A percentile compares a stretch with the other conserved stretches of the same genome.
Conservation (phyloP, 2,113 vertebrate genomes). For the Numida meleagris region DNA sequence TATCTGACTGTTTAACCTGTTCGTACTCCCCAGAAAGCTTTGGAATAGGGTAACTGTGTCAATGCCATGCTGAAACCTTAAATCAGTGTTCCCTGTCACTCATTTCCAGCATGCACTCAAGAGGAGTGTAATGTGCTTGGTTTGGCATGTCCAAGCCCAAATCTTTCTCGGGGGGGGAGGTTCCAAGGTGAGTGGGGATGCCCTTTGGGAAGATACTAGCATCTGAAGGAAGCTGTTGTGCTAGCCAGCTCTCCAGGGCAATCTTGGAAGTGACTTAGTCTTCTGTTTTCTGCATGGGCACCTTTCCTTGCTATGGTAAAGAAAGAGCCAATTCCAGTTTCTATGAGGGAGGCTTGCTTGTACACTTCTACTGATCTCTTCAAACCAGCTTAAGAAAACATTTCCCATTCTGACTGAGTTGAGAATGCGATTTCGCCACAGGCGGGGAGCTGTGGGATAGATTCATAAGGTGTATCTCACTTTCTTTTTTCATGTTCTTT, state of each 20-base stretch:
- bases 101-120: not conserved
- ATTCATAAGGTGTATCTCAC: not conserved
- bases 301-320: not conserved
- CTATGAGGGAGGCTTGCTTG: not conserved
- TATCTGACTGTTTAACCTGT: not conserved
- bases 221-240: not conserved
- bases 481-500: not conserved
- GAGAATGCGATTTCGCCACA: not conserved
- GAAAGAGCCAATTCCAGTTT: not conserved
- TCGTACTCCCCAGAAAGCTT: not conserved
- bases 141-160: not conserved
- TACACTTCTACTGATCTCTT: not conserved
- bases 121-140: not conserved
- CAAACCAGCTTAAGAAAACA: not conserved
- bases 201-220: too few species aligned
- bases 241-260: not conserved
- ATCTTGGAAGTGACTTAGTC: not conserved
- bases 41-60: not conserved
- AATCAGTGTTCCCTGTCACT: not conserved
- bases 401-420: not conserved
- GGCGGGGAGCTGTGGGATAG: not conserved
- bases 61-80: not conserved
- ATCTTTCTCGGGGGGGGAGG: not conserved
- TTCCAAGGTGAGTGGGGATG: not conserved
- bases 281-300: fast-evolving